Evolutionary conservation across 2,797 vertebrate species (phyloP).

Genomic region (Notamacropus eugenii): DNA sequence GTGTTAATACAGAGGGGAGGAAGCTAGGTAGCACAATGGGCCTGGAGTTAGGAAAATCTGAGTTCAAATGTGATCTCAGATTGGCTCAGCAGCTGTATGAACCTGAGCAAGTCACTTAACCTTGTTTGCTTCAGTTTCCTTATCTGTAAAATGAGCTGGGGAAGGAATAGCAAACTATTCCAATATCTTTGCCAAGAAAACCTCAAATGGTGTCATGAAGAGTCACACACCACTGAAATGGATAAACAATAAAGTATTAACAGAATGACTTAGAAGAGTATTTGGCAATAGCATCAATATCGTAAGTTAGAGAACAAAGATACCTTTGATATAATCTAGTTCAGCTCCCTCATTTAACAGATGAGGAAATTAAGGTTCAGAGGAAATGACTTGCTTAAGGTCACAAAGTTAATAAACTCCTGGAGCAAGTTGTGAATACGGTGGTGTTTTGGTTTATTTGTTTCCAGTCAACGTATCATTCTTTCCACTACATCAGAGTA

Average conservation of each 20-base stretch:
- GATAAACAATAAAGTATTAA: neutral
- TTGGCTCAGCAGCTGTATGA: neutral
- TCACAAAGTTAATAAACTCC: neutral
- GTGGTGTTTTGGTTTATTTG: no score
- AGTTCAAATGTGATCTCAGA: neutral
- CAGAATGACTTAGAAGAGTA: neutral
- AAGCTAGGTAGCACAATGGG: neutral
- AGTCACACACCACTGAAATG: neutral
- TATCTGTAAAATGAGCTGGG: neutral
- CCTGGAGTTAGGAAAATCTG: neutral
- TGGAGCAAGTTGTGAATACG: neutral
- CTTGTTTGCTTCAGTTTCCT: neutral
- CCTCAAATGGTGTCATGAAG: neutral
- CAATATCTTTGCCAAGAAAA: neutral
- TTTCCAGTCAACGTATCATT: neutral
- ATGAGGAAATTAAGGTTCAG: neutral
- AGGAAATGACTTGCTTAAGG: neutral
- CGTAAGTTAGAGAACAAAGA: neutral
- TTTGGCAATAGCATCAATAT: neutral
- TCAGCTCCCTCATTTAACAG: neutral
- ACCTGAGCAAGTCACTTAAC: neutral
- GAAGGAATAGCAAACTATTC: neutral
- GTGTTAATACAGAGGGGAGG: neutral
- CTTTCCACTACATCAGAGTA: neutral
- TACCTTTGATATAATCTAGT: neutral